Evolutionary conservation across 1,140 invertebrate genomes (phyloP), one percentile per base, ranked within the genome.

Genomic region (Mycetomoellerius zeteki): DNA sequence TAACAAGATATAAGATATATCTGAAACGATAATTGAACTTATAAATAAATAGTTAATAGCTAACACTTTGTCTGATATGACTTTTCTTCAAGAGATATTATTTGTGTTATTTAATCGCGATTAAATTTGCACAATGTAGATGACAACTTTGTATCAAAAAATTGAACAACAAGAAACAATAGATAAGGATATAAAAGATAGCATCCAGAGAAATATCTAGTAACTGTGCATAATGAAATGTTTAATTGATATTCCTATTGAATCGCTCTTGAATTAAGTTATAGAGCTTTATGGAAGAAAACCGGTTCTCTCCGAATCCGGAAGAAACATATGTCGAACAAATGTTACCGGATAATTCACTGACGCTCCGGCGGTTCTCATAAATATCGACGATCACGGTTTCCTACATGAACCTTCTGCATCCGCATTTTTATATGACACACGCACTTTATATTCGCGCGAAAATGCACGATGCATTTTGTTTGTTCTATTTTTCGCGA

Each of bases 251-350:
- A 60, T 60, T 24, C 37, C 6, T 58, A n/a, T 5, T 72, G 33
- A 12, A 82, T 30, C 6, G 14, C 2, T 3, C 47, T 14, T 85
- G 58, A 85, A 85, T 76, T 80, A 67, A 85, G 21, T 52, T 65
- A 47, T 78, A 65, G 12, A 85, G 24, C n/a, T 85, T 77, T 64
- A 80, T 37, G 30, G 47, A 67, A 54, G 82, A 56, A 50, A 85
- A 85, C 82, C 82, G 73, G 82, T 85, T 85, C 21, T 58, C 64
- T 60, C 24, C 33, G 78, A 86, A 82, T 86, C 77, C 75, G 76
- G 85, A 86, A 84, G 80, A 71, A 85, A 84, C 80, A 84, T 73
- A 84, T 84, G 80, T 84, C 69, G 69, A 60, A 62, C 80, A 84
- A 84, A 84, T 84, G 80, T 84, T 82, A 19, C 54, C 67, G 67